Base-by-base conservation (phyloP, 2,888 invertebrate species). In the Caenorhabditis angaria region DNA sequence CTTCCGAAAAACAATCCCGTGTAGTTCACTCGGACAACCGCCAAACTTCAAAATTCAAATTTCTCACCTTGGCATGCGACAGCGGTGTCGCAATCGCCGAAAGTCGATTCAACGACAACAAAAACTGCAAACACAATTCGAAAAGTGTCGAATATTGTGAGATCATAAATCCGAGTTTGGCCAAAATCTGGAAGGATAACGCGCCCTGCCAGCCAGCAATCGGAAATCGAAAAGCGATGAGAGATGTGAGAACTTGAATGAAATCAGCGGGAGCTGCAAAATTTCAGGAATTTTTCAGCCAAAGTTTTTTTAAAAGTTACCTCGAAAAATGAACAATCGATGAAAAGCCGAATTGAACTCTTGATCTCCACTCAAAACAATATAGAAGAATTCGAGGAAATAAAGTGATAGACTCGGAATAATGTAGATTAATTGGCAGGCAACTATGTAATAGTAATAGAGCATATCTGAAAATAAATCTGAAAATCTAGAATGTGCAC, bases 61-160 rank as follows among this genome's bases (percentile, higher is more conserved):
- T 18, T 10, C 22, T 22, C 35, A 70, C 71, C 56, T 75, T 68
- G 35, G 69, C 70, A 50, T 78, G 78, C 18, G 57, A 50, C 6
- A 78, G 60, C 1, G 78, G 78, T 32, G 61, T 72, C 4, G 74
- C 70, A n/a, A 78, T 76, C 14, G 78, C 78, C 3, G 78, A 70
- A 32, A 76, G 53, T 27, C 78, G 58, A 53, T 78, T 78, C 8
- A 62, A 60, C 0, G 78, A 76, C 6, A 78, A 63, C 8, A 78
- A 51, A 14, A 76, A 51, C 47, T 76, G 78, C 22, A 73, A 63
- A 41, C 65, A 78, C 24, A 78, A 55, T 54, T 78, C 76, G n/a
- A 78, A 56, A 14, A 78, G 76, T 27, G 65, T 65, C 0, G 68
- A 59, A 58, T 71, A 78, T 50, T 78, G 78, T 2, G 76, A 76